A percentile compares a stretch with the other conserved stretches of the same genome.
Evolutionary conservation across 2,113 vertebrate species (phyloP).

Genomic region (Podarcis cretensis): DNA sequence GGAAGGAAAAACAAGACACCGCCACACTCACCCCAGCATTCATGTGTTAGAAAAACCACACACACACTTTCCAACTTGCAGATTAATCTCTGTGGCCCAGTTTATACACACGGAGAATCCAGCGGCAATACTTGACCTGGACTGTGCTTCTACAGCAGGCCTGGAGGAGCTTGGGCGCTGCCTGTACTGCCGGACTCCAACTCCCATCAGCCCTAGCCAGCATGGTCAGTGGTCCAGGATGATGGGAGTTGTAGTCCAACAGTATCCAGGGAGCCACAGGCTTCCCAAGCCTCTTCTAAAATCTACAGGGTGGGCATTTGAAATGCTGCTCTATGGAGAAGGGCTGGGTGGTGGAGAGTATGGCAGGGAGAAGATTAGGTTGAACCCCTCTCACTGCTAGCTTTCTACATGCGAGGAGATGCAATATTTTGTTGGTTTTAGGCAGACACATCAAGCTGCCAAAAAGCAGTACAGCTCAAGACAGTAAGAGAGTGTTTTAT

Average conservation of each 20-base stretch:
- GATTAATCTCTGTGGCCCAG: background rate
- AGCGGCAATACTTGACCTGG: background rate
- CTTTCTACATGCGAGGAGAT: background rate
- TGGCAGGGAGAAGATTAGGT: background rate
- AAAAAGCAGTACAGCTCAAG: background rate
- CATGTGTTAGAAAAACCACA: background rate
- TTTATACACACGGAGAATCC: background rate
- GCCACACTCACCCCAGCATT: background rate
- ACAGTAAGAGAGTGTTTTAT: too few relatives aligned
- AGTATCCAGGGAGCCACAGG: background rate
- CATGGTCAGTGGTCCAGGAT: too few relatives aligned
- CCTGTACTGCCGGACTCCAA: background rate
- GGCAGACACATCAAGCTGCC: background rate
- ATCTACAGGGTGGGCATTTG: too few relatives aligned
- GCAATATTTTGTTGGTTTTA: background rate
- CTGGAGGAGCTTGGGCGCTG: background rate
- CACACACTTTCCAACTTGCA: background rate
- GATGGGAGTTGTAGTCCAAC: background rate
- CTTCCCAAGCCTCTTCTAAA: background rate
- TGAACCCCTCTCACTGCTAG: background rate
- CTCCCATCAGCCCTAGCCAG: background rate
- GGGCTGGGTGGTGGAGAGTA: background rate
- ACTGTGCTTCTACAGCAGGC: background rate
- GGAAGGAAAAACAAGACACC: background rate
- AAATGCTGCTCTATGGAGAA: too few relatives aligned